phyloP scores from a whole-genome alignment of 2,113 vertebrate species.

The Phainopepla nitens region DNA sequence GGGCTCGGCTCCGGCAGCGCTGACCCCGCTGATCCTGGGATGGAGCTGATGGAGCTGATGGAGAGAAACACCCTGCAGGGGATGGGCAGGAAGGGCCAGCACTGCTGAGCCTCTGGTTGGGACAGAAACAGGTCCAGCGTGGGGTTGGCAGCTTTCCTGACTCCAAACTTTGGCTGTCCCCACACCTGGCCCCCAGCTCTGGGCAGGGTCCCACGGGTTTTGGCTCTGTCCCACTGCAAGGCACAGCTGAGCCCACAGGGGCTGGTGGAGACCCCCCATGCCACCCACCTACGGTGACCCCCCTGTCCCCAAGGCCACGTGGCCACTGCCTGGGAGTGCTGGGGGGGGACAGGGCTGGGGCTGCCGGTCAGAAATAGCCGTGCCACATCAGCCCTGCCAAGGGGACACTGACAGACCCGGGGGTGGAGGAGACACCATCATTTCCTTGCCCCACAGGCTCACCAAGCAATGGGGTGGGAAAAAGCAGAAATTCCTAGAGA shows the following conservation, averaged over 20 bases:
- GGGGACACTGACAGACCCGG: not conserved
- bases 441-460: not conserved
- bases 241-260: not conserved
- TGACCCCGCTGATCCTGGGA: fast-evolving
- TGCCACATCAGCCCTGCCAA: not conserved
- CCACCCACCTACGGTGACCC: not conserved
- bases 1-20: fast-evolving
- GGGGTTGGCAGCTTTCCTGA: not conserved
- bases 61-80: fast-evolving
- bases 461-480: fast-evolving
- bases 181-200: fast-evolving
- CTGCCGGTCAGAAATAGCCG: fast-evolving
- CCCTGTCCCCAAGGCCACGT: fast-evolving
- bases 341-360: not conserved
- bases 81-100: not conserved
- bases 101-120: fast-evolving
- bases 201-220: fast-evolving
- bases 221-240: not conserved
- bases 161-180: not conserved
- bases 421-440: fast-evolving
- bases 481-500: not conserved
- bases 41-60: not conserved
- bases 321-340: fast-evolving
- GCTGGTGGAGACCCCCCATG: not conserved
- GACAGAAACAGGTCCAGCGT: fast-evolving